Conservation (phyloP, 2,888 invertebrate genomes). For the Agriotes lineatus region DNA sequence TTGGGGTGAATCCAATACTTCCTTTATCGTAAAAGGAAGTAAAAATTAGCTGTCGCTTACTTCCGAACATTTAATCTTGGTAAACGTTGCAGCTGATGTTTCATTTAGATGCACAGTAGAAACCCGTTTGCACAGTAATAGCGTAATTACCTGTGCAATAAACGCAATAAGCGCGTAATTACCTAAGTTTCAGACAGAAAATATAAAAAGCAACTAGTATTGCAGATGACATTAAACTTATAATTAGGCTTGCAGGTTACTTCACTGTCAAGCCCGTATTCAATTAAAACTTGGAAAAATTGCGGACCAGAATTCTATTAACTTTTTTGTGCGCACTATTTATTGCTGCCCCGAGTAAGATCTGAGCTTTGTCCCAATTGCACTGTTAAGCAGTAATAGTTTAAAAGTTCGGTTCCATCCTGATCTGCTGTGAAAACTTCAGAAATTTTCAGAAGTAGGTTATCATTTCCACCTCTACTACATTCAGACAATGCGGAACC, state of each 20-base stretch:
- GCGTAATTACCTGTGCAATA: neutral
- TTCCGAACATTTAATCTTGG: too few species aligned
- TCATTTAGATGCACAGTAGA: too few species aligned
- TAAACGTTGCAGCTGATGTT: too few species aligned
- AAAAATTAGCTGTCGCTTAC: too few species aligned
- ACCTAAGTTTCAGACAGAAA: neutral
- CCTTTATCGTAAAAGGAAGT: too few species aligned
- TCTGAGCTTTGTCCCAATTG: neutral
- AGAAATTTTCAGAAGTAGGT: too few species aligned
- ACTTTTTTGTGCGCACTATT: constrained; percentile 7
- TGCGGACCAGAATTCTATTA: constrained; percentile 18
- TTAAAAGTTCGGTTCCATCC: too few species aligned
- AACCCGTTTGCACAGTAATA: too few species aligned
- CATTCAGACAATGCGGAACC: too few species aligned
- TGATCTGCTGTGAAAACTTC: too few species aligned
- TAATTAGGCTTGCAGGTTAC: constrained; percentile 21
- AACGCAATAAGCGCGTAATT: neutral
- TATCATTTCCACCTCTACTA: too few species aligned
- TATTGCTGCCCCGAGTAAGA: neutral
- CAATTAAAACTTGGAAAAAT: constrained; percentile 28
- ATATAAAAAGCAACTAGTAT: neutral
- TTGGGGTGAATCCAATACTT: too few species aligned
- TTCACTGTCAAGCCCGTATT: constrained; percentile 26
- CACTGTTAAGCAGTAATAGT: neutral
- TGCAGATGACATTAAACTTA: constrained; percentile 19